phyloP scores from a whole-genome alignment of 23 tunicate genomes.

The Trididemnum clinides region DNA sequence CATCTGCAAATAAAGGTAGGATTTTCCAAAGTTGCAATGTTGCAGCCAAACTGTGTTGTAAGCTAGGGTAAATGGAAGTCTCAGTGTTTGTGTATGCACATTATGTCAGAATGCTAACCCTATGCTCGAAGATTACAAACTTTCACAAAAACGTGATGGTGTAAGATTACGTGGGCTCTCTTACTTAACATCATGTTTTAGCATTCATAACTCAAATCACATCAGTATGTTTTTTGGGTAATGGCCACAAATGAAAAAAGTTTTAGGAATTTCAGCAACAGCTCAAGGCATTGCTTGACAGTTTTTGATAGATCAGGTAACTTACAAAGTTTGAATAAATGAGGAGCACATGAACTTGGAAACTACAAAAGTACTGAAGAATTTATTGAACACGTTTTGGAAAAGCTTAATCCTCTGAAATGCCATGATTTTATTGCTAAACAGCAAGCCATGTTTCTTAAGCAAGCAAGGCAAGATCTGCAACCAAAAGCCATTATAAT shows the following conservation, averaged over 20 bases:
- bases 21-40: background rate
- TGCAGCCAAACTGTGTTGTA: background rate
- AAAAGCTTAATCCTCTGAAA: background rate
- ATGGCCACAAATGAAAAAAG: background rate
- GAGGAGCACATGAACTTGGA: background rate
- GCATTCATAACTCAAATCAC: background rate
- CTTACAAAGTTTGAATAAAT: background rate
- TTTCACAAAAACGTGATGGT: background rate
- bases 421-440: background rate
- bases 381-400: background rate
- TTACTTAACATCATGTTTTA: background rate
- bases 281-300: background rate
- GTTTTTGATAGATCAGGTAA: background rate
- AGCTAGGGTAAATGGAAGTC: background rate
- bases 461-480: background rate
- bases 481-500: background rate
- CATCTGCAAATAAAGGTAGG: background rate
- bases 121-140: background rate
- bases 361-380: background rate
- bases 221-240: background rate
- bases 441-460: background rate
- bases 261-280: background rate
- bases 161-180: background rate
- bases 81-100: conserved; percentile 4
- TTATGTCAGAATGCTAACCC: background rate